Base-by-base conservation (phyloP, 2,797 vertebrate genomes). In the Macropus fuliginosus region DNA sequence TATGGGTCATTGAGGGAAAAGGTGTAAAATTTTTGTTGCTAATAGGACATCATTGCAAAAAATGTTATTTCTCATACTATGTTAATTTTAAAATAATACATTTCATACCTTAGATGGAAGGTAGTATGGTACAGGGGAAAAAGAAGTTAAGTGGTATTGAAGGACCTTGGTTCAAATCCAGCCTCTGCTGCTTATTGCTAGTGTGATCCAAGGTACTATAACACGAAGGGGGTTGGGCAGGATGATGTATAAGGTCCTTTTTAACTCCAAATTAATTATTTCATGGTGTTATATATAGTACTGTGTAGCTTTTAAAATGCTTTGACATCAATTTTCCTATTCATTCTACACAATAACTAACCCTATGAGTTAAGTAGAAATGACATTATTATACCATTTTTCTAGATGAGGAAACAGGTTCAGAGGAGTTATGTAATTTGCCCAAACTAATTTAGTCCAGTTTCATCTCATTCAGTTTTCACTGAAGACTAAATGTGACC, bases 161-260 rank as follows among this genome's bases (percentile, higher is more conserved):
- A 87, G n/a, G 92, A 13, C 54, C 13, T 8, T 28, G 87, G 31
- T 54, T 27, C 12, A 2, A 50, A 16, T 14, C 54, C 13, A 0
- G 50, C 24, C 50, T 40, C 55, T n/a, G 0, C 16, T 40, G 3
- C n/a, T 1, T 11, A 27, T 0, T 5, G 9, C n/a, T 21, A 11
- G 24, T 87, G 54, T 40, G 0, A 1, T 2, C 4, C 5, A 1
- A 21, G 46, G 12, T 40, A n/a, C 12, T 0, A 5, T 27, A 46
- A 87, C 24, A 81, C 46, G 21, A 74, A 24, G n/a, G n/a, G 13
- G n/a, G n/a, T 40, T 46, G 16, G 18, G n/a, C 16, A 46, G n/a
- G 2, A 9, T 81, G 40, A 87, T 46, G 9, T 27, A 87, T 87
- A 50, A 27, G 40, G 9, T 87, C 74, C 74, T 40, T 50, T 87